A percentile compares a stretch with the other conserved stretches of the same genome.
Evolutionary conservation across 2,888 invertebrate species (phyloP).

Genomic region (Drosophila mettleri): DNA sequence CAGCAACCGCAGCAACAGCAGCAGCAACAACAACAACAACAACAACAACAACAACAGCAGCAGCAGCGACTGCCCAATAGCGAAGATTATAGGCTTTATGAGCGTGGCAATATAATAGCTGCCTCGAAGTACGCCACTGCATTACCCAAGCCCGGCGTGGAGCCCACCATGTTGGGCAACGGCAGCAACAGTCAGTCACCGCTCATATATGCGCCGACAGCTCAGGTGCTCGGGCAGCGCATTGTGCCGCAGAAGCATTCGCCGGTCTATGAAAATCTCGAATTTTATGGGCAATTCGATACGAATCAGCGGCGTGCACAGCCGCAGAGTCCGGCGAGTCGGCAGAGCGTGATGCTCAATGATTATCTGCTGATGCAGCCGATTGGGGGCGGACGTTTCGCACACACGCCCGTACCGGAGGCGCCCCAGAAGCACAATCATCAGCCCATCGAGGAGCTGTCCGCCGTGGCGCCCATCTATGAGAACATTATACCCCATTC

Average conservation of each 20-base stretch:
- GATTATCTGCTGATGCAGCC: constrained; percentile 85
- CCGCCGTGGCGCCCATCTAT: constrained; percentile 87
- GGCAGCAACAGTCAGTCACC: constrained; percentile 38
- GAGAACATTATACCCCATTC: constrained; percentile 88
- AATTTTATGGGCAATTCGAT: constrained; percentile 88
- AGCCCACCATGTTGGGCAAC: constrained; percentile 35
- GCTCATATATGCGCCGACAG: constrained; percentile 65
- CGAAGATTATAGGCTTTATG: constrained; percentile 87
- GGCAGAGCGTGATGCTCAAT: constrained; percentile 83
- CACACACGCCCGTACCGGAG: constrained; percentile 86
- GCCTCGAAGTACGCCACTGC: constrained; percentile 91
- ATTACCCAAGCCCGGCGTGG: constrained; percentile 86
- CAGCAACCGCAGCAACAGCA: constrained; percentile 86
- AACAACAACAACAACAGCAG: constrained; percentile 85
- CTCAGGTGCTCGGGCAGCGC: constrained; percentile 71
- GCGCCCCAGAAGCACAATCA: constrained; percentile 42
- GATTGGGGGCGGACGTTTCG: constrained; percentile 84
- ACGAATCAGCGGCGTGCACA: constrained; percentile 89
- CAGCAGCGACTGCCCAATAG: constrained; percentile 87
- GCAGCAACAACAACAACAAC: constrained; percentile 86
- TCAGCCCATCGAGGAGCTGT: constrained; percentile 41
- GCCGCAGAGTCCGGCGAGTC: constrained; percentile 87
- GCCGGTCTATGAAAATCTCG: constrained; percentile 93
- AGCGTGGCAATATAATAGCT: constrained; percentile 90
- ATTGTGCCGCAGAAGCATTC: constrained; percentile 83